Base-by-base conservation (phyloP, 2,888 invertebrate genomes). In the Brachylomia viminalis region DNA sequence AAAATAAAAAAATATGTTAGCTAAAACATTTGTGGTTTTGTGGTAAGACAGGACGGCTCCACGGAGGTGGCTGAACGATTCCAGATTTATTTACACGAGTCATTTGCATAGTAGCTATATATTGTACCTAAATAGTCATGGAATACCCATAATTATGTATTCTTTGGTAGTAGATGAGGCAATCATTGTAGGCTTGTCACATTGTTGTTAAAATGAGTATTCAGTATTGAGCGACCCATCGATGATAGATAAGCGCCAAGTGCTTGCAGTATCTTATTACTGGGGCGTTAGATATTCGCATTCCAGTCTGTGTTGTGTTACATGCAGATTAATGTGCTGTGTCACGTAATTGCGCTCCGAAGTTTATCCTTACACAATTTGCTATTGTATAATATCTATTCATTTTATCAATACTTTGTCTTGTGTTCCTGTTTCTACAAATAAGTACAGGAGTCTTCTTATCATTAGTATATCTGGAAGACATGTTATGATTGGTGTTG, bases 211-310 rank as follows among this genome's bases (percentile, higher is more conserved):
- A 59, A 77, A 73, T 86, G 85, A n/a, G n/a, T n/a, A n/a, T 86
- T 86, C 87, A 86, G 84, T 82, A 87, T 83, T 88, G 87, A 84
- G 83, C 85, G 83, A 75, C 83, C 85, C 90, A 92, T 92, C 90
- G 91, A 91, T 91, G 88, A 82, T 76, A 86, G 92, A 92, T 93
- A 92, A 87, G 87, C 84, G 87, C 86, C 92, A 91, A 92, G 91
- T 93, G 92, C 90, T 90, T 88, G 79, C 76, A 85, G 92, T 93
- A 92, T 94, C 92, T 92, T 90, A 93, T 95, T 95, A 94, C 94
- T 82, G 92, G 93, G 94, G 94, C 93, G 93, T 91, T 85, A 80
- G 74, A 80, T 80, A 81, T 78, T 89, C 84, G 86, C 90, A 91
- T 92, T 92, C 91, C 91, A 87, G 87, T 87, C 85, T 90, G 90